Evolutionary conservation across 1,140 invertebrate genomes (phyloP).

Genomic region (Nephotettix cincticeps): DNA sequence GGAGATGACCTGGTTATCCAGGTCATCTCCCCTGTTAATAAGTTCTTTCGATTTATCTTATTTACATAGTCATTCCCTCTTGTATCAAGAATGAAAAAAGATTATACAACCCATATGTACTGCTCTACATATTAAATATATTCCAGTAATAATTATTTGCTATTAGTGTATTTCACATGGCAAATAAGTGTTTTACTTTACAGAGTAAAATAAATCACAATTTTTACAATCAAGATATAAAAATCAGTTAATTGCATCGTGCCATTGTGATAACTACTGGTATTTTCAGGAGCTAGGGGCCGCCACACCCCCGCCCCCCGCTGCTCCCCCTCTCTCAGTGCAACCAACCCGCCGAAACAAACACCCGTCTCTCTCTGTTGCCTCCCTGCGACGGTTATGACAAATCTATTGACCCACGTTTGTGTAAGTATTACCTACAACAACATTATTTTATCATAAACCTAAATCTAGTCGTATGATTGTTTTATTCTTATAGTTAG

Average conservation of each 20-base stretch:
- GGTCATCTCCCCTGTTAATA: no score
- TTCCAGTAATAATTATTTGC: not conserved
- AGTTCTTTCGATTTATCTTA: no score
- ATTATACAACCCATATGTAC: constrained; percentile 25
- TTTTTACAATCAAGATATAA: not conserved
- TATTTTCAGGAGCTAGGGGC: constrained; percentile 58
- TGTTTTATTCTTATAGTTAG: no score
- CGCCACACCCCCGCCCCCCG: constrained; percentile 57
- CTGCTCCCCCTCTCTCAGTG: constrained; percentile 66
- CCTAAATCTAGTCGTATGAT: no score
- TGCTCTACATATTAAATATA: constrained; percentile 23
- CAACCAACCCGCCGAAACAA: constrained; percentile 76
- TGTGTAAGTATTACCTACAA: constrained; percentile 35
- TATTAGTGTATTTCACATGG: not conserved
- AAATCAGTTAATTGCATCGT: not conserved
- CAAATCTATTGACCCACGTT: constrained; percentile 20
- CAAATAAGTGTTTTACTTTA: constrained; percentile 3
- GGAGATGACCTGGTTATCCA: no score
- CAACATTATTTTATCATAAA: no score
- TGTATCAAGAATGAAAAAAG: no score
- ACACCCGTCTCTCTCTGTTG: constrained; percentile 57
- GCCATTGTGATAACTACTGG: not conserved
- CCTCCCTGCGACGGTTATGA: constrained; percentile 53
- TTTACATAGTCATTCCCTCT: no score
- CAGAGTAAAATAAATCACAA: not conserved